phyloP scores from a whole-genome alignment of 2,888 invertebrate genomes.

The Thelaira solivaga region DNA sequence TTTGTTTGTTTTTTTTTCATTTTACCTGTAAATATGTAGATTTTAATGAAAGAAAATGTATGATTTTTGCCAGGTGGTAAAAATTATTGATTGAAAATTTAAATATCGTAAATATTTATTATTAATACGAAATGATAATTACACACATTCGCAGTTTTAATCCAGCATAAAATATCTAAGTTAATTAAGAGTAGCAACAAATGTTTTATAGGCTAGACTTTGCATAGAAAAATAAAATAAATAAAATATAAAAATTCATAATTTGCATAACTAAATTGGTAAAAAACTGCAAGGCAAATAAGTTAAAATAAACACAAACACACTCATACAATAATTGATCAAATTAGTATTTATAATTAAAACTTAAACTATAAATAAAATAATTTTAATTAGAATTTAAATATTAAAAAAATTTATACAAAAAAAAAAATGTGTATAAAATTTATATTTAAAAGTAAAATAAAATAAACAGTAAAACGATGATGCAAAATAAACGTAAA shows the following conservation, averaged over 20 bases:
- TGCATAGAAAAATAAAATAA: neutral
- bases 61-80: neutral
- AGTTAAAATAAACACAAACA: slow-evolving; percentile 21
- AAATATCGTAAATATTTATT: slow-evolving; percentile 27
- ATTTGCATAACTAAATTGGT: slow-evolving; percentile 32
- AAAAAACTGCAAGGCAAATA: slow-evolving; percentile 20
- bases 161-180: slow-evolving; percentile 30
- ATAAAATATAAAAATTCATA: too few species aligned
- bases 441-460: slow-evolving; percentile 16
- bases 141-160: slow-evolving; percentile 28
- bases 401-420: slow-evolving; percentile 24
- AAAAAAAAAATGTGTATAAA: slow-evolving; percentile 49
- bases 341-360: slow-evolving; percentile 23
- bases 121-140: slow-evolving; percentile 30
- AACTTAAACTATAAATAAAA: slow-evolving; percentile 22
- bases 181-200: slow-evolving; percentile 30
- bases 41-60: slow-evolving; percentile 4
- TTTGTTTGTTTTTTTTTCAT: too few species aligned
- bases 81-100: slow-evolving; percentile 28
- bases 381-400: slow-evolving; percentile 26
- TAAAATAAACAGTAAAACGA: slow-evolving; percentile 5
- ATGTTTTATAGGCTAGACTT: slow-evolving; percentile 21
- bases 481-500: slow-evolving; percentile 52
- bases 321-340: slow-evolving; percentile 44
- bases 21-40: slow-evolving; percentile 37